Conservation (phyloP, 2,888 invertebrate genomes). For the Cataglyphis cursor region DNA sequence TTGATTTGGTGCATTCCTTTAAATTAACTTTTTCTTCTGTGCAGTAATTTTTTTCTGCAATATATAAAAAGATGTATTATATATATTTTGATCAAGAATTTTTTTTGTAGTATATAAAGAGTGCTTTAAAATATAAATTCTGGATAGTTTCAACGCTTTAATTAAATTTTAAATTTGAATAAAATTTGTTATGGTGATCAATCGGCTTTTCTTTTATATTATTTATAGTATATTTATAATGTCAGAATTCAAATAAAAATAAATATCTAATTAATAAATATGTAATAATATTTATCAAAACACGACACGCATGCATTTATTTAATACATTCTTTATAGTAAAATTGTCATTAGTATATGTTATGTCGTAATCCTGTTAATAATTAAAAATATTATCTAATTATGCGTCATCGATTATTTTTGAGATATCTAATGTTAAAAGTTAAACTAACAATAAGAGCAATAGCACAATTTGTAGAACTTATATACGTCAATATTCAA, state of each 20-base stretch:
- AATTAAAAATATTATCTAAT: neutral
- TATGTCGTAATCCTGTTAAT: neutral
- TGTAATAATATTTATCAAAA: neutral
- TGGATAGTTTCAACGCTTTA: neutral
- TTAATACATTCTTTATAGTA: neutral
- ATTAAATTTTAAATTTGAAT: neutral
- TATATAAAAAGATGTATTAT: neutral
- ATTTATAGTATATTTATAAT: slow-evolving; percentile 14
- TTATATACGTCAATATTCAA: slow-evolving; percentile 4
- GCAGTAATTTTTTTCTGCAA: slow-evolving; percentile 41
- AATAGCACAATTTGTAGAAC: neutral
- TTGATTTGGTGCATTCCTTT: slow-evolving; percentile 44
- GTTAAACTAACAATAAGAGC: slow-evolving; percentile 4
- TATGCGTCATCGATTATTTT: neutral
- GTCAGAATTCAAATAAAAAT: slow-evolving; percentile 65
- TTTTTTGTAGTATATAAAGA: neutral
- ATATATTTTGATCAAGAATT: neutral
- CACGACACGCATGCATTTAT: neutral
- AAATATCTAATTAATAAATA: slow-evolving; percentile 61
- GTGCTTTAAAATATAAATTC: neutral
- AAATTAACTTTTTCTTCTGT: slow-evolving; percentile 30
- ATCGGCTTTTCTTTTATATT: neutral
- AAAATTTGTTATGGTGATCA: neutral
- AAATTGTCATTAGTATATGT: neutral
- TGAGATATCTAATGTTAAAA: neutral